These are phyloP conservation scores for Sebastes trivittatus DNA, from an alignment of 2,797 vertebrate genomes.

Conservation along the genomic window DNA sequence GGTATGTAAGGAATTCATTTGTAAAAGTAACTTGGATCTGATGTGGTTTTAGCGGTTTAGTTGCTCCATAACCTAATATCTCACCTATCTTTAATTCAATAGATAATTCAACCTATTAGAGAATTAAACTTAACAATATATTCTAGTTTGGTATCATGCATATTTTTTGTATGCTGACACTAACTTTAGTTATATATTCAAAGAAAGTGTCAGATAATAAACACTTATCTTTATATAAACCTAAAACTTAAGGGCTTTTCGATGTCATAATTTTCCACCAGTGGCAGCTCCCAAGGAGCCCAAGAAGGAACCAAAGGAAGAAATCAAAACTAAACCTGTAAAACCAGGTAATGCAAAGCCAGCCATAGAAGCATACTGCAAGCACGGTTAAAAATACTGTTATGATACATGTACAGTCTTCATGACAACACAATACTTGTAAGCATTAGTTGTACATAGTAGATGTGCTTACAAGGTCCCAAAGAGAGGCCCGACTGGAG, in stretches of 20 bases:
- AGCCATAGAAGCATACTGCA: background rate
- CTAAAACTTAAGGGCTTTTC: too few species aligned
- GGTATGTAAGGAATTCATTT: conserved; percentile 18
- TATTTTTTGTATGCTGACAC: too few species aligned
- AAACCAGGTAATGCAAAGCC: background rate
- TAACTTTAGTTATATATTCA: too few species aligned
- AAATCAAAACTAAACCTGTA: background rate
- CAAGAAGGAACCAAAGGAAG: background rate
- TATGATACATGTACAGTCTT: background rate
- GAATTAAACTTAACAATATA: background rate
- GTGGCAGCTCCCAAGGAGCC: background rate
- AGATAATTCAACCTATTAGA: background rate
- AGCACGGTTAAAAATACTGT: background rate
- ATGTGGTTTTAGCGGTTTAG: too few species aligned
- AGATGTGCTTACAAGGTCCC: too few species aligned
- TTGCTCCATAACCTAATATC: too few species aligned
- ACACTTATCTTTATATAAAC: too few species aligned
- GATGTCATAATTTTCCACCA: background rate
- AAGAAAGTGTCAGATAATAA: too few species aligned
- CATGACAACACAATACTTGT: background rate
- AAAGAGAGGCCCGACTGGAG: too few species aligned
- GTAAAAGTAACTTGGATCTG: too few species aligned
- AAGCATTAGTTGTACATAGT: too few species aligned
- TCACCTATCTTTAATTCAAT: background rate
- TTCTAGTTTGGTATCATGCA: too few species aligned